phyloP scores from a whole-genome alignment of 92 coral and sea anemone species.

The Heteractis magnifica region DNA sequence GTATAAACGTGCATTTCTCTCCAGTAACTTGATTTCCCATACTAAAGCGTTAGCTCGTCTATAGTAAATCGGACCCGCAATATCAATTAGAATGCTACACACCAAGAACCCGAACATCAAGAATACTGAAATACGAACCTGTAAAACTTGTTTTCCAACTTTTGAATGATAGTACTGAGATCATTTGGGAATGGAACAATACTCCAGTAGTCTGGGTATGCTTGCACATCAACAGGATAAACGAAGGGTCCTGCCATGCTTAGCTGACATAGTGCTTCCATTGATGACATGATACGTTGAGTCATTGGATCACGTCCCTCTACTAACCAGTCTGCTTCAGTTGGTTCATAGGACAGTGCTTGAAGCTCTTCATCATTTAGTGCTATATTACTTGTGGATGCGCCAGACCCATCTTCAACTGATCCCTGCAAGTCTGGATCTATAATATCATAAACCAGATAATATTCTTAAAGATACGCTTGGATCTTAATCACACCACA shows the following conservation, averaged over 20 bases:
- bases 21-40: conserved; percentile 91
- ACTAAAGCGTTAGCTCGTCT: conserved; percentile 84
- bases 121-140: conserved; percentile 51
- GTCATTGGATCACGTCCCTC: conserved; percentile 84
- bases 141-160: conserved; percentile 81
- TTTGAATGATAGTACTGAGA: conserved; percentile 71
- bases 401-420: conserved; percentile 79
- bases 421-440: conserved; percentile 62
- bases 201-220: conserved; percentile 97
- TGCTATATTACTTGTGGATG: conserved; percentile 92
- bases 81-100: too few species aligned
- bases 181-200: conserved; percentile 91
- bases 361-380: conserved; percentile 90
- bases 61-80: background rate
- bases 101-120: too few species aligned
- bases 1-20: conserved; percentile 86
- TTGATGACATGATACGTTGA: conserved; percentile 65
- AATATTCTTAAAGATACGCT: too few species aligned
- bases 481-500: too few species aligned
- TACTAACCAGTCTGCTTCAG: conserved; percentile 85
- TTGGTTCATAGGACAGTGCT: conserved; percentile 69
- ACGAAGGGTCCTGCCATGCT: conserved; percentile 94
- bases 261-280: conserved; percentile 79
- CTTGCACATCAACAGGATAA: conserved; percentile 92
- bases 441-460: background rate